Evolutionary conservation across 2,113 vertebrate species (phyloP), one percentile per base, ranked within the genome.

Genomic region (Zingel zingel): DNA sequence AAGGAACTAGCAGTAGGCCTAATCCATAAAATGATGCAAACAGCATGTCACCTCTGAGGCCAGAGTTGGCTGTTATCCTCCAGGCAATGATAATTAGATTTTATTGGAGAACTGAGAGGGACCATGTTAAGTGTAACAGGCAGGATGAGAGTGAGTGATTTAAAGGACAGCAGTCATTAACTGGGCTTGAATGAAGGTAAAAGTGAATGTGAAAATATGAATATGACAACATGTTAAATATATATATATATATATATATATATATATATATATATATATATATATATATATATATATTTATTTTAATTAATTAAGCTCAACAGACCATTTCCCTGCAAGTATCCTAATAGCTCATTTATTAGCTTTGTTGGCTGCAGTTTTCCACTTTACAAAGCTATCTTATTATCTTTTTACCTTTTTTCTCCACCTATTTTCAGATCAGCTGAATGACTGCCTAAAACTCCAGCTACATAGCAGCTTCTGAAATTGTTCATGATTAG

Each of bases 21-120:
- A 88, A 92, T 93, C 91, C 56, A 88, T 92, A 86, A 83, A 83
- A 72, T 84, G 72, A 93, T 82, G 87, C 81, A 88, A 91, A 61
- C 62, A 63, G 39, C 4, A 27, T 80, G 86, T 90, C 86, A 87
- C 88, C 86, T 89, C 59, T 0, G 30, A 79, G 71, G 88, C 71
- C 23, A 10, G 43, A 51, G 68, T 51, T 66, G 72, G 48, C 56
- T 23, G 58, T 18, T 80, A 47, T 78, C 78, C 85, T 79, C 82
- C 9, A 6, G 75, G 79, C n/a, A 15, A 61, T 63, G 68, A 85
- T 89, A 87, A 91, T 91, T 80, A 84, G 76, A 87, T 86, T 92
- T 83, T 87, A 83, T 77, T 77, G 66, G 85, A 70, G 71, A 77
- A 66, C 27, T 59, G 61, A 79, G 68, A 50, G 72, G 50, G 66